Percentiles rank a stretch among this genome's conserved stretches.
Conservation (phyloP, 2,888 invertebrate species). For the Erynnis tages region DNA sequence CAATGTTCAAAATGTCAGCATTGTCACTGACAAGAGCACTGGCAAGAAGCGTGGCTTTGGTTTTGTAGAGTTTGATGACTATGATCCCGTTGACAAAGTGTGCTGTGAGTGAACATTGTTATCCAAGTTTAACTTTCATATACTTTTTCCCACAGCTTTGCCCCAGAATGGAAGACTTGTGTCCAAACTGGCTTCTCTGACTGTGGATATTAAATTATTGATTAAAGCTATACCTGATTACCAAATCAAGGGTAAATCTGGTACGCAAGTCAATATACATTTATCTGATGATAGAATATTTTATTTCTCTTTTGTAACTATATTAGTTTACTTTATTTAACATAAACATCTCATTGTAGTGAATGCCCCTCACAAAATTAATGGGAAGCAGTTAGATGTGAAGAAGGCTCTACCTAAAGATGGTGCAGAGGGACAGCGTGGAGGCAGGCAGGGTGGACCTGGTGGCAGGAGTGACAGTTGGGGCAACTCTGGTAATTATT, state of each 20-base stretch:
- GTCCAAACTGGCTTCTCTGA: conserved; percentile 75
- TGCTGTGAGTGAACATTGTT: conserved; percentile 97
- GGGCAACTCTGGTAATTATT: conserved; percentile 52
- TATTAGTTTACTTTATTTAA: neutral
- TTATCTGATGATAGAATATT: too few relatives aligned
- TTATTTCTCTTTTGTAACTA: neutral
- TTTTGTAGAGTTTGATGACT: conserved; percentile 98
- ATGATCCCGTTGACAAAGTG: conserved; percentile 98
- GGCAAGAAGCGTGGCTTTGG: conserved; percentile 98
- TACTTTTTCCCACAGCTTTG: conserved; percentile 76
- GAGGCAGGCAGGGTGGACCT: conserved; percentile 74
- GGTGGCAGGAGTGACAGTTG: conserved; percentile 61
- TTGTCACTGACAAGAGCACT: conserved; percentile 95
- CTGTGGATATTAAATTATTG: conserved; percentile 74
- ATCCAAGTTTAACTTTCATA: too few relatives aligned
- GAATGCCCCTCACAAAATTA: conserved; percentile 91
- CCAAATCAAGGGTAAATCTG: conserved; percentile 51
- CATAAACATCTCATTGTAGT: conserved; percentile 67
- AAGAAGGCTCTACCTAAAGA: conserved; percentile 96
- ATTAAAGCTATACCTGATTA: conserved; percentile 76
- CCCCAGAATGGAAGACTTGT: conserved; percentile 71
- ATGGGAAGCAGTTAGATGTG: conserved; percentile 94
- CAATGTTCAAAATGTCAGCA: conserved; percentile 90
- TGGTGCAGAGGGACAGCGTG: conserved; percentile 80
- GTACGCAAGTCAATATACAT: conserved; percentile 76